Base-by-base conservation (phyloP, 2,888 invertebrate species). In the Zeuzera pyrina region DNA sequence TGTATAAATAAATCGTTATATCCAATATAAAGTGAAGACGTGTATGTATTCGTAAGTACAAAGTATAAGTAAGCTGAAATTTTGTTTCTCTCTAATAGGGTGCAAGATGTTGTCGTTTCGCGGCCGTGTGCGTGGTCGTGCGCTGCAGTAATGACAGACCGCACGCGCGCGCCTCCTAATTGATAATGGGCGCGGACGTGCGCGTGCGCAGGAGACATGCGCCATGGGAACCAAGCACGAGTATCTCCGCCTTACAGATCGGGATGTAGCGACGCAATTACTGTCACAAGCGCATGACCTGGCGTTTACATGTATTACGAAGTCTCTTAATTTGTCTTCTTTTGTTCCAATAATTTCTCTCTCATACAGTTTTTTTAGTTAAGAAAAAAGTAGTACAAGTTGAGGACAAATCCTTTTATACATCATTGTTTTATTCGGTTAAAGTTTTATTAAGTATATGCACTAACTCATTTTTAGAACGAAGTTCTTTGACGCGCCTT, bases 131-230 rank as follows among this genome's bases (percentile, higher is more conserved):
- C 74, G 76, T 69, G 59, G 61, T 73, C 76, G 73, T 76, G 74
- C 69, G 57, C 65, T 43, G 56, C 57, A 42, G 63, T 71, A 79
- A 81, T 78, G 78, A 78, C 79, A 73, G 73, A 69, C 68, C 74
- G 74, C 78, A 77, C 74, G 77, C 76, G 73, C 70, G 67, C 64
- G 52, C 58, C 68, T 66, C 62, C 76, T 83, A 78, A 83, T 79
- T 81, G 81, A 79, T 79, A 79, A 81, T 77, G 69, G 71, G 51
- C 55, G 63, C 52, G 62, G 67, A 74, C 70, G 67, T 67, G 76
- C 69, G 66, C 71, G 61, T 55, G 49, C 49, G 57, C 33, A 23
- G 15, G 31, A 29, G 19, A 53, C 61, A 46, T 60, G 59, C 55
- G 52, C 61, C 59, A 62, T 70, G 71, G 68, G 70, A 70, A 70